These are phyloP conservation scores for Lucilia cuprina DNA, from an alignment of 1,140 invertebrate genomes.

Conservation along the genomic window DNA sequence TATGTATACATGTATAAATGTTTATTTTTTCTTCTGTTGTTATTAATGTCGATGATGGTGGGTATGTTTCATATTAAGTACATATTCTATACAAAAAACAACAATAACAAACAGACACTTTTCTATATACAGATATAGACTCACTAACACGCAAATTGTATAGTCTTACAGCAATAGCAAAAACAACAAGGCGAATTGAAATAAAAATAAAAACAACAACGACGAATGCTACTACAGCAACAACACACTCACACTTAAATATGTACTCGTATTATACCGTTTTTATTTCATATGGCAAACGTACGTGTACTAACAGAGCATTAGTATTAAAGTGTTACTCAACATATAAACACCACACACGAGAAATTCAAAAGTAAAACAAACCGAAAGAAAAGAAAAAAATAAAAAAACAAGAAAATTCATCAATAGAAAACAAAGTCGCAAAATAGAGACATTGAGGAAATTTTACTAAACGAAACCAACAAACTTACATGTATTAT, in stretches of 20 bases:
- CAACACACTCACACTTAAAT: conserved; percentile 37
- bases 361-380: conserved; percentile 39
- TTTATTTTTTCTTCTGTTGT: too few species aligned
- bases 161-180: neutral
- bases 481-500: neutral
- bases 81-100: neutral
- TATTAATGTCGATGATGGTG: neutral
- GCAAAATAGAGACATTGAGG: neutral
- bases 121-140: neutral
- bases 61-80: neutral
- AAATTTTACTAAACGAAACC: neutral
- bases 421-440: too few species aligned
- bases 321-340: conserved; percentile 55
- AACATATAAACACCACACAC: conserved; percentile 52
- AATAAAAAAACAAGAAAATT: conserved; percentile 23
- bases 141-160: neutral
- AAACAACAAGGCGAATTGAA: neutral
- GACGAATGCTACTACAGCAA: neutral
- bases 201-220: conserved; percentile 12
- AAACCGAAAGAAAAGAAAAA: conserved; percentile 25
- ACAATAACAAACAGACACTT: neutral
- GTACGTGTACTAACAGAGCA: conserved; percentile 19
- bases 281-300: conserved; percentile 58
- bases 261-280: conserved; percentile 51
- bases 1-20: too few species aligned